phyloP scores from a whole-genome alignment of 2,113 vertebrate species.

The Oreocharis arfaki region DNA sequence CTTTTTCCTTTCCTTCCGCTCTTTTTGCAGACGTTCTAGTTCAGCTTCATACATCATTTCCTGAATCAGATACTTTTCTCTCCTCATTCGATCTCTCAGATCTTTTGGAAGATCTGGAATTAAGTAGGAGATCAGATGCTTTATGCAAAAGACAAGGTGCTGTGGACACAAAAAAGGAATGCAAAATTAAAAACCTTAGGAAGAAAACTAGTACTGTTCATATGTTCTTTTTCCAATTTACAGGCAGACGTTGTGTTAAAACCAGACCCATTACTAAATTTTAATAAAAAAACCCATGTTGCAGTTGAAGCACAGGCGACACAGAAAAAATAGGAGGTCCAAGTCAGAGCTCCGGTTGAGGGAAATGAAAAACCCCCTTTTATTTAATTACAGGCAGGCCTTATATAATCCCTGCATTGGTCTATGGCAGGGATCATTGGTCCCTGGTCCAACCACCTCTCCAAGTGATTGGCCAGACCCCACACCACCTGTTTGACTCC shows the following conservation, averaged over 20 bases:
- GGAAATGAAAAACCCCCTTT: too few relatives aligned
- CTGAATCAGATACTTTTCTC: conserved; percentile 97
- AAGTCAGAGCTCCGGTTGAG: too few relatives aligned
- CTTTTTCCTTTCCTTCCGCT: conserved; percentile 85
- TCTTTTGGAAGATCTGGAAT: conserved; percentile 97
- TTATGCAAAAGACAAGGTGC: conserved; percentile 97
- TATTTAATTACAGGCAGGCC: too few relatives aligned
- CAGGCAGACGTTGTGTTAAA: not conserved
- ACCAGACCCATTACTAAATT: not conserved
- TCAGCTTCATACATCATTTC: conserved; percentile 99
- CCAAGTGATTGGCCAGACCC: too few relatives aligned
- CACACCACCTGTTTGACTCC: too few relatives aligned
- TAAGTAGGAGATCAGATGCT: conserved; percentile 95
- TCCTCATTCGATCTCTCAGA: conserved; percentile 91
- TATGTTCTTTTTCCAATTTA: not conserved
- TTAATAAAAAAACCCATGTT: too few relatives aligned
- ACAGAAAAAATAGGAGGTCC: too few relatives aligned
- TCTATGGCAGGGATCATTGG: too few relatives aligned
- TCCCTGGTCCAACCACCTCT: too few relatives aligned
- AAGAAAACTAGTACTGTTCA: not conserved
- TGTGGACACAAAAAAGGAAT: conserved; percentile 59
- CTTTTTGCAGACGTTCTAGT: conserved; percentile 88
- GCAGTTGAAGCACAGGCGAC: too few relatives aligned
- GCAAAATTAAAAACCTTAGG: not conserved
- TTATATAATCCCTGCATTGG: too few relatives aligned